These are phyloP conservation scores for Drosophila pachea DNA, from an alignment of 1,140 invertebrate genomes.

Conservation along the genomic window DNA sequence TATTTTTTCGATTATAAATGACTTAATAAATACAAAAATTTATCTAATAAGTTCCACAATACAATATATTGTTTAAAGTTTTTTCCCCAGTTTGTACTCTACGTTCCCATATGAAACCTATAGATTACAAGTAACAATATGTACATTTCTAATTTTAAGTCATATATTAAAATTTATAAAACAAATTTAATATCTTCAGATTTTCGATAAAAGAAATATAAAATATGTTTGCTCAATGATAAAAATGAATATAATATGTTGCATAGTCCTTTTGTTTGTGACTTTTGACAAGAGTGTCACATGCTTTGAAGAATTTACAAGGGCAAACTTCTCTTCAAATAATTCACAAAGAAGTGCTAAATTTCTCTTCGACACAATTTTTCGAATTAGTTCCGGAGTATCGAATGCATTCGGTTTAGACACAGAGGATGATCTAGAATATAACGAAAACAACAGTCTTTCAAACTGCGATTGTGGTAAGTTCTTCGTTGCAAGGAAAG, in stretches of 20 bases:
- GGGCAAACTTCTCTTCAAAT: slow-evolving; percentile 40
- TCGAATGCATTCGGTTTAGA: slow-evolving; percentile 79
- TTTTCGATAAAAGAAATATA: slow-evolving; percentile 6
- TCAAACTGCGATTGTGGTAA: slow-evolving; percentile 84
- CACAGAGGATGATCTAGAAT: slow-evolving; percentile 79
- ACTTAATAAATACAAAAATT: no score
- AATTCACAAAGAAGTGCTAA: slow-evolving; percentile 79
- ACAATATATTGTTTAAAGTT: slow-evolving; percentile 24
- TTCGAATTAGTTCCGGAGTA: slow-evolving; percentile 80
- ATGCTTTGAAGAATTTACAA: slow-evolving; percentile 44
- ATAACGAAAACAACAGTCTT: slow-evolving; percentile 74
- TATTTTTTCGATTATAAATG: no score
- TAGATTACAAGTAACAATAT: slow-evolving; percentile 56
- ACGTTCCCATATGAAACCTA: slow-evolving; percentile 34
- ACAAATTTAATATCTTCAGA: slow-evolving; percentile 7
- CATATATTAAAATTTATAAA: slow-evolving; percentile 7
- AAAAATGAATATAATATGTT: slow-evolving; percentile 63
- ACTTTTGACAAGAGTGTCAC: slow-evolving; percentile 46
- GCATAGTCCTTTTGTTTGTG: slow-evolving; percentile 59
- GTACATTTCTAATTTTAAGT: slow-evolving; percentile 51
- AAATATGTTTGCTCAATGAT: slow-evolving; percentile 57
- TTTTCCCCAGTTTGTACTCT: slow-evolving; percentile 60
- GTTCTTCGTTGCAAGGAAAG: slow-evolving; percentile 24
- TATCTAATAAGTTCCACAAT: background rate
- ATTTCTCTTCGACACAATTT: slow-evolving; percentile 84